These are phyloP conservation scores for Anolis sagrei DNA, from an alignment of 2,113 vertebrate genomes.

Conservation along the genomic window DNA sequence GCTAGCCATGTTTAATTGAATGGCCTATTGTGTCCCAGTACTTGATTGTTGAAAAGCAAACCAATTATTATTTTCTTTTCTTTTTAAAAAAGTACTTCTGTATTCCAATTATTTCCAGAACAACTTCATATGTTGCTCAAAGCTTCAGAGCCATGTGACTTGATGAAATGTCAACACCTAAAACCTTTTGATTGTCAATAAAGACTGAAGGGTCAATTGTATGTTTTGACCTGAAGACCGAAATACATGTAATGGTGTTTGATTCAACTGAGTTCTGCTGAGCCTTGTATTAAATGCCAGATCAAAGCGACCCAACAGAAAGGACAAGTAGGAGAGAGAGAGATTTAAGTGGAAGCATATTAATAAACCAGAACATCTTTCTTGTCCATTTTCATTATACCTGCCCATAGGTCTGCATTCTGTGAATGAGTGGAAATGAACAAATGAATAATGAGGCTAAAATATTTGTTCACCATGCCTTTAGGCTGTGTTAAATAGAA, in stretches of 20 bases:
- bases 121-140: neutral
- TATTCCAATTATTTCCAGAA: neutral
- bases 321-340: neutral
- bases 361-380: neutral
- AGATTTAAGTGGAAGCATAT: neutral
- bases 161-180: neutral
- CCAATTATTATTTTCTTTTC: neutral
- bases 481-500: neutral
- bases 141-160: neutral
- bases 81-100: neutral
- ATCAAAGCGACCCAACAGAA: neutral
- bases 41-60: neutral
- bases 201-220: neutral
- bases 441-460: neutral
- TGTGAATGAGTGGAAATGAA: neutral
- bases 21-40: neutral
- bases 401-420: neutral
- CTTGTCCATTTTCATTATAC: neutral
- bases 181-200: neutral
- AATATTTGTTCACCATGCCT: neutral
- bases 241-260: neutral
- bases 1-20: neutral
- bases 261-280: neutral
- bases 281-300: neutral
- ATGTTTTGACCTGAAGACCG: neutral